Evolutionary conservation across 2,797 vertebrate genomes (phyloP).

Genomic region (Phyllotis vaccarum): DNA sequence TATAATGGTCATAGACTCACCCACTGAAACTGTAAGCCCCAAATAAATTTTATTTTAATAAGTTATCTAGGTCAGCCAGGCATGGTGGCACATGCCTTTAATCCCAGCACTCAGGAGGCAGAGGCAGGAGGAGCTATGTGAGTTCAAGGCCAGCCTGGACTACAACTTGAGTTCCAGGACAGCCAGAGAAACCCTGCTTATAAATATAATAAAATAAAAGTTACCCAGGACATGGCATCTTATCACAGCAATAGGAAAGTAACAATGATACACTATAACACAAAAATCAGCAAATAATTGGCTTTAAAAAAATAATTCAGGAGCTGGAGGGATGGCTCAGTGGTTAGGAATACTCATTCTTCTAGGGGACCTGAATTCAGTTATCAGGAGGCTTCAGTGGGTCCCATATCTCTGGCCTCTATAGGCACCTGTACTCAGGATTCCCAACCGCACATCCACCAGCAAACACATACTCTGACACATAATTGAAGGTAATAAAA

Average conservation of each 20-base stretch:
- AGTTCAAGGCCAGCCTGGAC: not conserved
- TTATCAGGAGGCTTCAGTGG: not conserved
- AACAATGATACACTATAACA: not conserved
- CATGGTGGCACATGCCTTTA: not conserved
- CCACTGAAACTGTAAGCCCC: not conserved
- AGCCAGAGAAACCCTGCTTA: not conserved
- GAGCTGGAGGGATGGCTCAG: not conserved
- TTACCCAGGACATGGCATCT: not conserved
- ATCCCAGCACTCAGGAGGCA: not conserved
- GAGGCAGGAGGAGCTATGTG: not conserved
- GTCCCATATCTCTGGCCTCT: not conserved
- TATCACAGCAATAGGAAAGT: not conserved
- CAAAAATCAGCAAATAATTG: slow-evolving; percentile 32
- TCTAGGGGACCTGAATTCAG: not conserved
- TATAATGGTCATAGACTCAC: not conserved
- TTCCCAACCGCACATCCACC: not conserved
- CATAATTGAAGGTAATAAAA: not conserved
- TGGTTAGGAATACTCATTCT: not conserved
- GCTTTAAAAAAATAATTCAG: slow-evolving; percentile 43
- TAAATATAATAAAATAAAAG: not conserved
- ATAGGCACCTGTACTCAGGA: not conserved
- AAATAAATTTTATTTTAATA: not conserved
- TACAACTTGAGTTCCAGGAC: not conserved
- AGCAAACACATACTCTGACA: not conserved
- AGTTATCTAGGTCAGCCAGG: not conserved